Evolutionary conservation across 2,797 vertebrate genomes (phyloP).

Genomic region (Oreochromis grahami): DNA sequence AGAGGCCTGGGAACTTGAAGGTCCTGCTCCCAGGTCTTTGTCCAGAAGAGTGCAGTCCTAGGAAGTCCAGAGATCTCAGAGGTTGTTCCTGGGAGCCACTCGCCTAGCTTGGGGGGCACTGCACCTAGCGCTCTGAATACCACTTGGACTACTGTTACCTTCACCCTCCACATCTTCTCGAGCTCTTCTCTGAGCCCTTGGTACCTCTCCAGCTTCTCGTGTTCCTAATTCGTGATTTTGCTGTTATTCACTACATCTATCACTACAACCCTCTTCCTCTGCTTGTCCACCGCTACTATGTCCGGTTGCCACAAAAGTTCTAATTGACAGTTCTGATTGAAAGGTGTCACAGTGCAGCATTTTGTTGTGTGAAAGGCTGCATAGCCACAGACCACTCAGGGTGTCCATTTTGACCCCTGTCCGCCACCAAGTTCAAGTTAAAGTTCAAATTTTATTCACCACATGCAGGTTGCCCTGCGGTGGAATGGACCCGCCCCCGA

Average conservation of each 20-base stretch:
- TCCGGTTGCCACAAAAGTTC: neutral
- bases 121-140: neutral
- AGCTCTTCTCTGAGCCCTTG: neutral
- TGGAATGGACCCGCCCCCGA: no score
- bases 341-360: neutral
- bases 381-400: neutral
- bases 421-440: fast-evolving
- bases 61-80: no score
- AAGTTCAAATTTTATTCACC: no score
- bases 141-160: neutral
- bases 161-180: neutral
- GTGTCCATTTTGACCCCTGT: neutral
- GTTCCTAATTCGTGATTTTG: neutral
- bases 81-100: no score
- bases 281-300: neutral
- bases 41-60: no score
- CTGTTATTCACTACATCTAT: neutral
- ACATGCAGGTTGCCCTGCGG: no score
- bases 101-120: neutral
- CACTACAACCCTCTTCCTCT: neutral
- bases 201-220: neutral
- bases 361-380: neutral
- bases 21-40: no score
- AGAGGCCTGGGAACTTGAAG: no score
- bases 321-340: neutral